phyloP scores from a whole-genome alignment of 2,113 vertebrate genomes.

The Siniperca chuatsi region DNA sequence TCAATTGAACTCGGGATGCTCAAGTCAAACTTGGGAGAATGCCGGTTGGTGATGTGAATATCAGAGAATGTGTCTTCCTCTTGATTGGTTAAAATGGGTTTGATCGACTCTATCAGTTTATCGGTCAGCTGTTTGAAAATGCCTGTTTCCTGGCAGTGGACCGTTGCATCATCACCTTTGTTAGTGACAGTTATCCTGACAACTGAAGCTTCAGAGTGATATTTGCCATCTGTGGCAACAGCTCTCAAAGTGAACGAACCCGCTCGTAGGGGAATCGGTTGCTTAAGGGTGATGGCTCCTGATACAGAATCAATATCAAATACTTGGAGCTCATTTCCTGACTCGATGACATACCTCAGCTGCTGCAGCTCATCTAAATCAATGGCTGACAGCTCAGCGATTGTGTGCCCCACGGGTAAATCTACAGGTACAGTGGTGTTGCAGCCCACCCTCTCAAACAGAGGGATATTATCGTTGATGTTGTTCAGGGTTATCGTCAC shows the following conservation, averaged over 20 bases:
- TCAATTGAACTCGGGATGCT: constrained; percentile 90
- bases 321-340: constrained; percentile 90
- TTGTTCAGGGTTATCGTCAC: constrained; percentile 93
- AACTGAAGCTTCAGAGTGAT: constrained; percentile 87
- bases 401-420: constrained; percentile 81
- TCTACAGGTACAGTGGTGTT: constrained; percentile 88
- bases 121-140: constrained; percentile 89
- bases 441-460: constrained; percentile 94
- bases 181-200: constrained; percentile 89
- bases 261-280: constrained; percentile 79
- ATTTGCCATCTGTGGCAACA: constrained; percentile 90
- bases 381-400: constrained; percentile 90
- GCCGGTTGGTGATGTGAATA: constrained; percentile 89
- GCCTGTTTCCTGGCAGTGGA: constrained; percentile 91
- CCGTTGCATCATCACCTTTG: constrained; percentile 76
- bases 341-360: constrained; percentile 89
- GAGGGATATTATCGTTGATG: constrained; percentile 92
- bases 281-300: constrained; percentile 87
- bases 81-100: constrained; percentile 81
- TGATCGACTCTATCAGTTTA: constrained; percentile 91
- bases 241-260: constrained; percentile 87
- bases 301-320: constrained; percentile 89
- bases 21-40: constrained; percentile 89
- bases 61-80: constrained; percentile 90
- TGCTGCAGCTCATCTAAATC: constrained; percentile 95